Evolutionary conservation across 2,797 vertebrate species (phyloP).

Genomic region (Kryptolebias ocellatus): DNA sequence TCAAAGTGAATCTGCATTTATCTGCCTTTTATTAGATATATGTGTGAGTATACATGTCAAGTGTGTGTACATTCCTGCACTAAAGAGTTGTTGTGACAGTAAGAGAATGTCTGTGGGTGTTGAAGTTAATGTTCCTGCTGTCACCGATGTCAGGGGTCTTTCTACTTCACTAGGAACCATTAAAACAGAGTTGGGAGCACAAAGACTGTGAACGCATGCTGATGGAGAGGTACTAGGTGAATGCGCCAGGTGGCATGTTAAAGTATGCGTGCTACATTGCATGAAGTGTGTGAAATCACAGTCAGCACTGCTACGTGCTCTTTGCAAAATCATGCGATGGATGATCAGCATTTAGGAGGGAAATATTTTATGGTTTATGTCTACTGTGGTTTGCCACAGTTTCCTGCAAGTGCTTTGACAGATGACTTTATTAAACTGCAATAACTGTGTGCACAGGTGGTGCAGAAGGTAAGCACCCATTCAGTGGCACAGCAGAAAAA

Average conservation of each 20-base stretch:
- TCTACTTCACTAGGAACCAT: constrained; percentile 37
- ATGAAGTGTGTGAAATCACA: constrained; percentile 18
- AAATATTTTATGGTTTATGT: constrained; percentile 19
- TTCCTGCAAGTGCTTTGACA: neutral
- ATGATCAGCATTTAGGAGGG: constrained; percentile 25
- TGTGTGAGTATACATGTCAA: constrained; percentile 12
- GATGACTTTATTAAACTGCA: constrained; percentile 34
- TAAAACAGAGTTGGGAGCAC: constrained; percentile 22
- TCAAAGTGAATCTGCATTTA: constrained; percentile 2
- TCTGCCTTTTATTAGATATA: constrained; percentile 12
- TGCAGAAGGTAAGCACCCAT: neutral
- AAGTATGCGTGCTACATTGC: constrained; percentile 15
- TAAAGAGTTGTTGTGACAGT: constrained; percentile 33
- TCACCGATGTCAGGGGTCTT: constrained; percentile 48
- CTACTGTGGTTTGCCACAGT: constrained; percentile 16
- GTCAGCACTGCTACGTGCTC: neutral
- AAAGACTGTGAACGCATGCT: constrained; percentile 26
- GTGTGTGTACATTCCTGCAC: constrained; percentile 9
- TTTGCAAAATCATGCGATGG: constrained; percentile 1
- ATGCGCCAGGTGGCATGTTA: constrained; percentile 15
- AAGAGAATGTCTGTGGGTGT: constrained; percentile 10
- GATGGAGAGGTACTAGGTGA: constrained; percentile 21
- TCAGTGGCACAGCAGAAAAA: neutral
- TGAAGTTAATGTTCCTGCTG: constrained; percentile 41
- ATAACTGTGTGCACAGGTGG: constrained; percentile 19